Base-by-base conservation (phyloP, 2,888 invertebrate genomes). In the Drepana falcataria region DNA sequence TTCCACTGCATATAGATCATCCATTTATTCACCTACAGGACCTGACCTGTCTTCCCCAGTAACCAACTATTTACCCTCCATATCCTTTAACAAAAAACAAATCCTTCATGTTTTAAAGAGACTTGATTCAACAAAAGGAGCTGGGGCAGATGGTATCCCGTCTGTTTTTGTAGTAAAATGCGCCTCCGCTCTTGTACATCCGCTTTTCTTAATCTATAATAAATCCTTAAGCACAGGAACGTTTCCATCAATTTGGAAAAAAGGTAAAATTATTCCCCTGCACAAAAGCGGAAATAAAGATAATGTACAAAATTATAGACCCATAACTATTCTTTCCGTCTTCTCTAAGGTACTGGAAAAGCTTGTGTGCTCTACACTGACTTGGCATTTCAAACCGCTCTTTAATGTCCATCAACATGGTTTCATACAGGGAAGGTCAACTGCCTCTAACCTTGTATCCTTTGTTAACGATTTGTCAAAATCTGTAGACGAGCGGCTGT, bases 201-300 rank as follows among this genome's bases (percentile, higher is more conserved):
- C 60, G 2, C 35, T 59, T 2, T 52, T 6, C 1, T 35, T 53
- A 6, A 60, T 63, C n/a, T 56, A 35, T 35, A 58, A 60, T 4
- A 55, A 51, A 47, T 65, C 61, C 3, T 52, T 65, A 2, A n/a
- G 34, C 9, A 51, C 54, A 9, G 60, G 60, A 4, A 35, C 47
- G 6, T 63, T 60, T 53, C 62, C 64, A 1, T 47, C 44, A 2
- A 34, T 7, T 1, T 62, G 63, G 63, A 65, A 63, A 48, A n/a
- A 21, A n/a, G 52, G 59, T 0, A 49, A 56, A 44, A 55, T 63
- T 6, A 55, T 62, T 2, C 62, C 61, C 2, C 35, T 65, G 5
- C 44, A 49, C 5, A 65, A 65, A 52, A 9, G 35, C 2, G 58
- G 55, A 0, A 47, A 53, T 5, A 34, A 35, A 6, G 35, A 48